Evolutionary conservation across 1,140 invertebrate genomes (phyloP).

Genomic region (Plectus sambesii): DNA sequence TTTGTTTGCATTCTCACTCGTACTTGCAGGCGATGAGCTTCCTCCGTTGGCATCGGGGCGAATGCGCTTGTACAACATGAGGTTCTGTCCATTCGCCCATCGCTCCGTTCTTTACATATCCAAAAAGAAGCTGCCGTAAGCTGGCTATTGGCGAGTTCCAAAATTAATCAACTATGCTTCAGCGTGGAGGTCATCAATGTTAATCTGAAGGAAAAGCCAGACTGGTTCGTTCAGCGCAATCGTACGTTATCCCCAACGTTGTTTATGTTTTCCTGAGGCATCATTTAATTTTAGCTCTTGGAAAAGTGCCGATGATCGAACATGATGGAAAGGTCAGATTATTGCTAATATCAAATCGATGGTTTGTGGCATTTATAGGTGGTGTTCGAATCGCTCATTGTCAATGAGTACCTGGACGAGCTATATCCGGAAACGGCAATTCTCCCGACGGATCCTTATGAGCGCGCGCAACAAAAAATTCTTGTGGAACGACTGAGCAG

Average conservation of each 20-base stretch:
- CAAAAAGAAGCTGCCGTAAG: conserved; percentile 70
- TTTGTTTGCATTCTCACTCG: no score
- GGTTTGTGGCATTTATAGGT: no score
- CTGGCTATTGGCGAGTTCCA: not conserved
- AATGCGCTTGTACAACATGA: conserved; percentile 70
- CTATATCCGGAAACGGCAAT: conserved; percentile 42
- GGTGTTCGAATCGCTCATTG: conserved; percentile 46
- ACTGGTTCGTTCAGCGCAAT: conserved; percentile 39
- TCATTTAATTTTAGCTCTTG: no score
- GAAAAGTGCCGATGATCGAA: conserved; percentile 32
- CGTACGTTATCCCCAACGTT: no score
- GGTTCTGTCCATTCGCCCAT: conserved; percentile 78
- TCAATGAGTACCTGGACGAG: conserved; percentile 48
- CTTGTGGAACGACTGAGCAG: conserved; percentile 33
- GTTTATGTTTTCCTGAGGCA: no score
- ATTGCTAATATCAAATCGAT: not conserved
- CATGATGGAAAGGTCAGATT: conserved; percentile 17
- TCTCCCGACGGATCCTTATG: conserved; percentile 46
- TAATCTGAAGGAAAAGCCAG: conserved; percentile 31
- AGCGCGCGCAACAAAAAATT: conserved; percentile 46
- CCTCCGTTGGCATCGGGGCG: conserved; percentile 56
- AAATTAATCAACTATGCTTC: conserved; percentile 37
- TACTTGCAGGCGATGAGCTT: no score
- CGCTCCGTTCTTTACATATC: conserved; percentile 66
- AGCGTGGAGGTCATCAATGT: conserved; percentile 38